Conservation (phyloP, 2,888 invertebrate species). For the Athetis lepigone region DNA sequence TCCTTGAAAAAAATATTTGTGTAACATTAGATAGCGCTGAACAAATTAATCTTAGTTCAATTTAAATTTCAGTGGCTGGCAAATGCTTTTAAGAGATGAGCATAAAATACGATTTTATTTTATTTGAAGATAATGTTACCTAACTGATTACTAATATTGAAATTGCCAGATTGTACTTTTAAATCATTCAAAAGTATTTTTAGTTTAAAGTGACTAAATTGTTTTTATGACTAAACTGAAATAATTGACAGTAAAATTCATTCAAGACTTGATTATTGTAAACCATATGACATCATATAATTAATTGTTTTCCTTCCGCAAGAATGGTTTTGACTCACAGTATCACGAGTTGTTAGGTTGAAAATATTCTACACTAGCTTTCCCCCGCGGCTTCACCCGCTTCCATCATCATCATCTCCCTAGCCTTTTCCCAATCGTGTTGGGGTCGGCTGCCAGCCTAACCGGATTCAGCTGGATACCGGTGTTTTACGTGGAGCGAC, state of each 20-base stretch:
- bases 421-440: no score
- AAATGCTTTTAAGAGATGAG: conserved; percentile 12
- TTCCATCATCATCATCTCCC: no score
- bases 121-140: conserved; percentile 1
- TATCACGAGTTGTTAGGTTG: not conserved
- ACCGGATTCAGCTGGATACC: no score
- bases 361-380: no score
- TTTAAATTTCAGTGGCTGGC: conserved; percentile 8
- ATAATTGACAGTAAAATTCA: conserved; percentile 13
- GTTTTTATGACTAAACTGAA: conserved; percentile 18
- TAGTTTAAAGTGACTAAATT: conserved; percentile 12
- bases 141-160: conserved; percentile 4
- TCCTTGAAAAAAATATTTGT: conserved; percentile 2
- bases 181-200: conserved; percentile 26
- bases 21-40: conserved; percentile 3
- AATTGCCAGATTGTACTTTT: conserved; percentile 2
- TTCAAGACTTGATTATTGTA: conserved; percentile 4
- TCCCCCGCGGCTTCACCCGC: no score
- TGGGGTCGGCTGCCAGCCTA: no score
- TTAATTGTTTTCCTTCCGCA: conserved; percentile 9
- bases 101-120: conserved; percentile 26
- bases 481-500: no score
- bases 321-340: not conserved
- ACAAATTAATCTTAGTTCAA: conserved; percentile 32
- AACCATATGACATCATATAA: conserved; percentile 17